Percentiles rank a stretch among this genome's conserved stretches.
phyloP scores from a whole-genome alignment of 2,113 vertebrate genomes.

The Turnix velox region DNA sequence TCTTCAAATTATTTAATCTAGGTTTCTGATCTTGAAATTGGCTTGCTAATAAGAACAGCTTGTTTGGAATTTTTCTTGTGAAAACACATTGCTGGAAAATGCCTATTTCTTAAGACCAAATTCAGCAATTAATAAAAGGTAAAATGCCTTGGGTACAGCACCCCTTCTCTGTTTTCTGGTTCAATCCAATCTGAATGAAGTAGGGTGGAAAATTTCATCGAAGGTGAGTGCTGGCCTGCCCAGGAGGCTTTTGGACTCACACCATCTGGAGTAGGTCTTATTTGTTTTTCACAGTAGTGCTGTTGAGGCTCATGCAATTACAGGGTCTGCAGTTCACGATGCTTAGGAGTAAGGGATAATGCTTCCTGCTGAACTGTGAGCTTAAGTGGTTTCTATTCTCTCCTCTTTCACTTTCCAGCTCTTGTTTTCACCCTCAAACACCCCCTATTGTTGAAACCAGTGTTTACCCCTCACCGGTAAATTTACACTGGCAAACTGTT shows the following conservation, averaged over 20 bases:
- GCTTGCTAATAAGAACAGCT: not conserved
- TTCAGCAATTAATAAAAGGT: not conserved
- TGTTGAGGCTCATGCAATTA: not conserved
- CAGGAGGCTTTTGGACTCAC: not conserved
- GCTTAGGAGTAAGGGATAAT: not conserved
- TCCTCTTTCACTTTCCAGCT: not conserved
- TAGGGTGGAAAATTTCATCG: not conserved
- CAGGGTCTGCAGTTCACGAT: not conserved
- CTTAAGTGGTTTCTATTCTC: not conserved
- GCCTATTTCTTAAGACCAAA: not conserved
- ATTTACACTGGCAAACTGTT: not conserved
- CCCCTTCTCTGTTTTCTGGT: not conserved
- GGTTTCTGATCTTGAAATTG: not conserved
- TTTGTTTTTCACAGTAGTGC: fast-evolving
- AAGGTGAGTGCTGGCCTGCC: not conserved
- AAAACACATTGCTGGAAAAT: not conserved
- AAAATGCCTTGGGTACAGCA: not conserved
- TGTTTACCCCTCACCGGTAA: not conserved
- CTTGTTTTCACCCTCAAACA: not conserved
- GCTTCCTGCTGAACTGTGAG: not conserved
- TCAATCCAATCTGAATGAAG: not conserved
- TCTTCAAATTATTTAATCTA: not conserved
- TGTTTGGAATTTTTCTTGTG: not conserved
- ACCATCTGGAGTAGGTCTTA: fast-evolving
- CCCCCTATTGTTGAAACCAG: not conserved